These are phyloP conservation scores for Pocillopora damicornis DNA, from an alignment of 64 coral and sea anemone species.

Conservation along the genomic window DNA sequence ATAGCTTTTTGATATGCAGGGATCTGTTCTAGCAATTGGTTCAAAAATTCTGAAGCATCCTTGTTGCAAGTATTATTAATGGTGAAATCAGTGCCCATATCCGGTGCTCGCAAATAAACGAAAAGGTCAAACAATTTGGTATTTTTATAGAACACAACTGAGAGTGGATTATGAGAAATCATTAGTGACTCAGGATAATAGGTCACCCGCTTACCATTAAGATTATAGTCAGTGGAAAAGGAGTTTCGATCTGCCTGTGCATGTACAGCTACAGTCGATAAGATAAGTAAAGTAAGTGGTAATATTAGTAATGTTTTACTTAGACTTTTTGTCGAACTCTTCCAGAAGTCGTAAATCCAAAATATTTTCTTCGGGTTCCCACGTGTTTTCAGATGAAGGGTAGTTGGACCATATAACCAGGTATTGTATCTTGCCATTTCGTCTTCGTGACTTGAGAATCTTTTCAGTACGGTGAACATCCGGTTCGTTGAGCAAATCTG, in stretches of 20 bases:
- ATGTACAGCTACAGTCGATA: neutral
- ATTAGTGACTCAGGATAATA: slow-evolving; percentile 55
- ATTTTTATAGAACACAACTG: slow-evolving; percentile 41
- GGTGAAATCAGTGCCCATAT: neutral
- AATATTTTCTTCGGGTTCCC: slow-evolving; percentile 42
- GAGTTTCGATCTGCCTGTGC: neutral
- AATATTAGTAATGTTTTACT: neutral
- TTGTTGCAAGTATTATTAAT: neutral
- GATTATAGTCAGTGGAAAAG: no score
- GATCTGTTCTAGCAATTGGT: neutral
- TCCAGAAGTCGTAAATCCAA: neutral
- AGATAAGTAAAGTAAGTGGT: no score
- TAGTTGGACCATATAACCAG: slow-evolving; percentile 18
- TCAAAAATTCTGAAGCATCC: neutral
- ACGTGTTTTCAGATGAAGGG: neutral
- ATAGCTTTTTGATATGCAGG: neutral
- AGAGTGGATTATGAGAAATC: slow-evolving; percentile 24
- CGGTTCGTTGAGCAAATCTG: neutral
- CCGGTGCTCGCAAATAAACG: neutral
- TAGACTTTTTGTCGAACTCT: neutral
- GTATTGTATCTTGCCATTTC: neutral
- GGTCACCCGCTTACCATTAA: slow-evolving; percentile 16
- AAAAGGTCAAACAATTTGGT: slow-evolving; percentile 5
- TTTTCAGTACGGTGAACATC: slow-evolving; percentile 23
- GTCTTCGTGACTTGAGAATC: neutral